Evolutionary conservation across 2,888 invertebrate species (phyloP), one percentile per base, ranked within the genome.

Genomic region (Dryadula phaetusa): DNA sequence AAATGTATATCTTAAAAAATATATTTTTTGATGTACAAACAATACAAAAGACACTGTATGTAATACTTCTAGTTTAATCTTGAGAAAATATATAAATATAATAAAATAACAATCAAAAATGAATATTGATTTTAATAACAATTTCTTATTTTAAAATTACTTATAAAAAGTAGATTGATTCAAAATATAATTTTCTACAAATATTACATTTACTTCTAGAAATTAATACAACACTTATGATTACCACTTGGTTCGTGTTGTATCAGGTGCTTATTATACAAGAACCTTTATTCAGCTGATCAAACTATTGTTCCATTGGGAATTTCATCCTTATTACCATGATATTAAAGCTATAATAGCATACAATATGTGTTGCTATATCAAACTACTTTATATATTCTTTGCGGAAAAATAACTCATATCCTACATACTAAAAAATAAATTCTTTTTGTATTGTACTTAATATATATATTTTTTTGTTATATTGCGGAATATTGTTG

Each of bases 241-340:
- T 64, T 46, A 42, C 64, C 40, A 16, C n/a, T n/a, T n/a, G n/a
- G 64, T 56, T 25, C 44, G 22, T 72, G 66, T 73, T 71, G 53
- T 70, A 71, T 66, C 73, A 73, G 73, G 66, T 73, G 73, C 56
- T 58, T 40, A 61, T 68, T 62, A 67, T 58, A 60, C 47, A 14
- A 46, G 34, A 32, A 56, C 32, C 58, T 67, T 66, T 66, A 65
- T 64, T 69, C 73, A 75, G 74, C 72, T 76, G 75, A 75, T 75
- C 73, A 75, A 76, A 76, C 70, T 65, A 16, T 25, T 16, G 5
- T n/a, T 3, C 25, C 18, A 8, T 52, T 20, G 1, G 40, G 6
- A 49, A 40, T 49, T 7, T 28, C 40, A 25, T 20, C 58, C 32
- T 28, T 65, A 58, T 58, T 5, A 0, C 14, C 0, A 12, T 0